Evolutionary conservation across 1,140 invertebrate genomes (phyloP), one percentile per base, ranked within the genome.

Genomic region (Cherax destructor): DNA sequence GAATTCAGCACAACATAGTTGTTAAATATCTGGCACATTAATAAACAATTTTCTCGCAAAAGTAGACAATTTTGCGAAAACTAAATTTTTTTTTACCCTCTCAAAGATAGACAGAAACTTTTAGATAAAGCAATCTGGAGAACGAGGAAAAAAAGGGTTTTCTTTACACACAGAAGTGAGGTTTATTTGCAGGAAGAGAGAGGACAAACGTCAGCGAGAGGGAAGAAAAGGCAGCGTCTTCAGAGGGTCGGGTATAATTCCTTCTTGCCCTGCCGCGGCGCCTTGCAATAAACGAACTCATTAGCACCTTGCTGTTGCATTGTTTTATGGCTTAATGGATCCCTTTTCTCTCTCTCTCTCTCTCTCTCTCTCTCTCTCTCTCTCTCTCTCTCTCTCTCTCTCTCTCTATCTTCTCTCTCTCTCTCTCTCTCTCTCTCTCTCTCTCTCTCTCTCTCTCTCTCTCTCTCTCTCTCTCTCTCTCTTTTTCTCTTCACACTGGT

Each of bases 221-320:
- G 5, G n/a, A 74, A 6, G 6, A 41, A 74, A 74, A 74, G n/a
- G 7, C n/a, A 74, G 24, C 69, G 30, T 41, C 69, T 74, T 74
- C n/a, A 4, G 24, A 30, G 6, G 24, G 69, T 74, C 69, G 49
- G 78, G 9, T 10, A 10, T 83, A 83, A 24, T 61, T 61, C 80
- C 80, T 83, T 83, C 80, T 83, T 59, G 52, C n/a, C 30, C 56
- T n/a, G 24, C 56, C 61, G 50, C 3, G 7, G 56, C 21, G 50
- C 21, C 79, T 83, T 83, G 80, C 80, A 83, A 83, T 83, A 83
- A 83, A 61, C 52, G 80, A 61, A 61, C 52, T 61, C 80, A 83
- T 83, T 83, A 83, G n/a, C 80, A 83, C 80, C 56, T 61, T n/a
- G 16, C 50, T 18, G 49, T 30, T 56, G 56, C 16, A 24, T 83